Conservation (phyloP, 1,140 invertebrate species). For the Danaus melanippus region DNA sequence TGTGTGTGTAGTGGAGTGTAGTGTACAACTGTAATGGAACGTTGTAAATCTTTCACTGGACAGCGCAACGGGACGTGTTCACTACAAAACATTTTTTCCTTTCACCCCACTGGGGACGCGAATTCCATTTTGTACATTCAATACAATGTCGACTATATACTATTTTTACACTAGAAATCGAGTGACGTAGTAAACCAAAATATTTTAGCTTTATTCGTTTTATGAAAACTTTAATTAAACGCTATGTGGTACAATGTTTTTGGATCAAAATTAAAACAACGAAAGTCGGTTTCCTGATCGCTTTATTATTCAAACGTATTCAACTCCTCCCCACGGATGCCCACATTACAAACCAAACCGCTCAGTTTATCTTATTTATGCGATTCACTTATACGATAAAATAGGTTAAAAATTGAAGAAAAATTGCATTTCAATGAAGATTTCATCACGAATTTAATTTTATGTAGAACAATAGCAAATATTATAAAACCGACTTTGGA, state of each 20-base stretch:
- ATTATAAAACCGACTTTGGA: too few species aligned
- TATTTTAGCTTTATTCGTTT: conserved; percentile 9
- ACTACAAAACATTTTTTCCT: conserved; percentile 57
- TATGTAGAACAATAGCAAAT: too few species aligned
- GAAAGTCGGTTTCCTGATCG: conserved; percentile 33
- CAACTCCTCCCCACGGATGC: conserved; percentile 22
- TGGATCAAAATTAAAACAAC: conserved; percentile 33
- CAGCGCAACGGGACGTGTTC: conserved; percentile 39
- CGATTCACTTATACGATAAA: conserved; percentile 20
- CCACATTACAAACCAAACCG: conserved; percentile 25
- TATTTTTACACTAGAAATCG: conserved; percentile 28
- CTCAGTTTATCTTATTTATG: conserved; percentile 23
- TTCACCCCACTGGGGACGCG: conserved; percentile 43
- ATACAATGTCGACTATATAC: conserved; percentile 41
- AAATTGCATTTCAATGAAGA: conserved; percentile 4
- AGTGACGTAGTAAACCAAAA: conserved; percentile 15
- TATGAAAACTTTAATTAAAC: conserved; percentile 21
- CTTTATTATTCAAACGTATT: conserved; percentile 40
- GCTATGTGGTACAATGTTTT: conserved; percentile 20
- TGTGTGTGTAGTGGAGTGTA: conserved; percentile 4
- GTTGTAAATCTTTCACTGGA: conserved; percentile 55
- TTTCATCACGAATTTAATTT: not conserved
- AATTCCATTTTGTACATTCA: conserved; percentile 58
- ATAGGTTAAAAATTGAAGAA: conserved; percentile 10
- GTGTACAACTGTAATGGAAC: conserved; percentile 40